phyloP scores from a whole-genome alignment of 1,140 invertebrate genomes.

The Dysdera silvatica region DNA sequence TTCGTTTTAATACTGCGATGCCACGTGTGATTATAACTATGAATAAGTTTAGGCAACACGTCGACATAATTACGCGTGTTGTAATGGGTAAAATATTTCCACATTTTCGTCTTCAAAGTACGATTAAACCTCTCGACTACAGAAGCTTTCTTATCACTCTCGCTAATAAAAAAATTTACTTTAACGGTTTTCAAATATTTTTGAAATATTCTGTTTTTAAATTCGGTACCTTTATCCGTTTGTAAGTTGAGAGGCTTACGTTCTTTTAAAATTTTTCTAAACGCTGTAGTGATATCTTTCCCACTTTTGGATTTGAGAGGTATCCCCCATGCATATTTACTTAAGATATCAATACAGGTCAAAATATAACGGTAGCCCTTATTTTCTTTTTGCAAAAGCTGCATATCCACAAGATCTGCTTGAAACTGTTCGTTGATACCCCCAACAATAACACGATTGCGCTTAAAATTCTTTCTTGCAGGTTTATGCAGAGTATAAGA shows the following conservation, averaged over 20 bases:
- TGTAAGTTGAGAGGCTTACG: conserved; percentile 3
- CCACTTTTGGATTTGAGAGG: conserved; percentile 32
- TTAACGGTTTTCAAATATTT: conserved; percentile 36
- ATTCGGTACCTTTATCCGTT: conserved; percentile 20
- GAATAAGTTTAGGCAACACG: conserved; percentile 39
- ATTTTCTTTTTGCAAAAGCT: conserved; percentile 29
- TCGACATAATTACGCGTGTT: conserved; percentile 43
- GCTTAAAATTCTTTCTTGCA: conserved; percentile 31
- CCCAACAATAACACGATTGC: conserved; percentile 14
- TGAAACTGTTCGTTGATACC: conserved; percentile 34
- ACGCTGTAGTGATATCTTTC: not conserved
- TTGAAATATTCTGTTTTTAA: conserved; percentile 33
- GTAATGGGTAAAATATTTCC: conserved; percentile 42
- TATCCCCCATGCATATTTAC: conserved; percentile 33
- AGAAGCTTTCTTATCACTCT: conserved; percentile 44
- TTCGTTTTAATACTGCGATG: conserved; percentile 44
- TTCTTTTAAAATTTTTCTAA: conserved; percentile 29
- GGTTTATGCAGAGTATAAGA: conserved; percentile 35
- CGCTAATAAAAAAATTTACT: conserved; percentile 46
- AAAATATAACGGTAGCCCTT: conserved; percentile 33
- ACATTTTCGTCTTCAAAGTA: conserved; percentile 47
- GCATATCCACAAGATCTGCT: conserved; percentile 35
- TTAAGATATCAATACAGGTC: conserved; percentile 35
- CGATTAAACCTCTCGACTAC: conserved; percentile 47
- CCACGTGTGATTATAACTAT: conserved; percentile 43